These are phyloP conservation scores for Orius laevigatus DNA, from an alignment of 1,140 invertebrate species.

Conservation along the genomic window DNA sequence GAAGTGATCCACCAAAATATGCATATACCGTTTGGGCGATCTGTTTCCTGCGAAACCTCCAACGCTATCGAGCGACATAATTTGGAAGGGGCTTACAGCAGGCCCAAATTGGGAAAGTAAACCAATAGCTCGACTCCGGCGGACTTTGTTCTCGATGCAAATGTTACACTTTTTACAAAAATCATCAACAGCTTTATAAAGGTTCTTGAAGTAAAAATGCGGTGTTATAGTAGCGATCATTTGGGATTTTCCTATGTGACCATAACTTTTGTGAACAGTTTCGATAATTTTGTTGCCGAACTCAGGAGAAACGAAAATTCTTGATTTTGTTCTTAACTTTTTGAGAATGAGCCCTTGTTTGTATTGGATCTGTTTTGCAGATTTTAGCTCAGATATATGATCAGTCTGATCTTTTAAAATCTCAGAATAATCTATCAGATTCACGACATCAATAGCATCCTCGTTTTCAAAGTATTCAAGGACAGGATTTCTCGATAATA, in stretches of 20 bases:
- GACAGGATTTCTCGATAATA: conserved; percentile 6
- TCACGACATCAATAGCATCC: background rate
- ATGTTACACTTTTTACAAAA: conserved; percentile 13
- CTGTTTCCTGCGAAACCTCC: conserved; percentile 20
- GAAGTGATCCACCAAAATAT: conserved; percentile 21
- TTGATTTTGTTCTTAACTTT: conserved; percentile 11
- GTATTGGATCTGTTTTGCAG: conserved; percentile 7
- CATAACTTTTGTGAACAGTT: conserved; percentile 9
- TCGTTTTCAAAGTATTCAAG: conserved; percentile 6
- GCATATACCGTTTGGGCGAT: conserved; percentile 21
- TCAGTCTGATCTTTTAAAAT: conserved; percentile 1
- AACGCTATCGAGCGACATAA: conserved; percentile 23
- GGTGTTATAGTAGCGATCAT: conserved; percentile 7
- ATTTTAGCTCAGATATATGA: conserved; percentile 4
- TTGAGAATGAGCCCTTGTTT: conserved; percentile 6
- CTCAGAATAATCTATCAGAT: conserved; percentile 6
- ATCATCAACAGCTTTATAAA: conserved; percentile 6
- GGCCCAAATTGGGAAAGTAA: conserved; percentile 24
- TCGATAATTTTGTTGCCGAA: conserved; percentile 4
- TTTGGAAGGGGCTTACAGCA: conserved; percentile 25
- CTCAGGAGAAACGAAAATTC: conserved; percentile 9
- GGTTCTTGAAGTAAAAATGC: conserved; percentile 12
- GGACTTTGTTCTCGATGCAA: conserved; percentile 14
- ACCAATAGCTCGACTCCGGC: conserved; percentile 18
- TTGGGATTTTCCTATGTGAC: conserved; percentile 8